These are phyloP conservation scores for Meloidogyne exigua DNA, from an alignment of 1,140 invertebrate species.

Conservation along the genomic window DNA sequence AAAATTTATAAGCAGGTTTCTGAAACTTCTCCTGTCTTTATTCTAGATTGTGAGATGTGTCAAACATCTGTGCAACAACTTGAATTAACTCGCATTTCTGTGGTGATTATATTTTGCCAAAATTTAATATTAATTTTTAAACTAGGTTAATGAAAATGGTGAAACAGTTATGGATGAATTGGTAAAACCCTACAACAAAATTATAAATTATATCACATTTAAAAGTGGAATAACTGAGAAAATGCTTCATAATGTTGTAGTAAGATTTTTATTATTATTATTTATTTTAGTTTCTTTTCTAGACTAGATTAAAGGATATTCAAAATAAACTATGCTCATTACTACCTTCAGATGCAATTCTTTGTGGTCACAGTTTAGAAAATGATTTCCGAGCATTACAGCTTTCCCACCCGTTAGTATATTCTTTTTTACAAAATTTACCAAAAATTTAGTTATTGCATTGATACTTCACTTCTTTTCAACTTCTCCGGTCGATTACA, in stretches of 20 bases:
- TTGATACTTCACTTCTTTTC: slow-evolving; percentile 33
- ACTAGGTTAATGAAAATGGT: slow-evolving; percentile 35
- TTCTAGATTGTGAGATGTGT: slow-evolving; percentile 41
- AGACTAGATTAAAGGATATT: slow-evolving; percentile 30
- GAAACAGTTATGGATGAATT: slow-evolving; percentile 31
- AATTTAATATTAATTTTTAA: neutral
- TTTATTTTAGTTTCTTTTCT: neutral
- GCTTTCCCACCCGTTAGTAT: slow-evolving; percentile 34
- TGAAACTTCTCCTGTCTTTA: slow-evolving; percentile 31
- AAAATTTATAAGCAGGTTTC: slow-evolving; percentile 17
- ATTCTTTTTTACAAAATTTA: neutral
- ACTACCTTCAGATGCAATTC: slow-evolving; percentile 29
- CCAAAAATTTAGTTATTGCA: slow-evolving; percentile 39
- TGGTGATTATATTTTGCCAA: slow-evolving; percentile 5
- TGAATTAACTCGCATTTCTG: slow-evolving; percentile 36
- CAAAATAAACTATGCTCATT: slow-evolving; percentile 20
- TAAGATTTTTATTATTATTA: slow-evolving; percentile 13
- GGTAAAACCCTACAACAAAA: slow-evolving; percentile 40
- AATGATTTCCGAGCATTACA: slow-evolving; percentile 32
- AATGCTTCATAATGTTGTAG: slow-evolving; percentile 18
- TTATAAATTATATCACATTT: slow-evolving; percentile 32
- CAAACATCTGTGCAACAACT: slow-evolving; percentile 20
- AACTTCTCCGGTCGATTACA: slow-evolving; percentile 32
- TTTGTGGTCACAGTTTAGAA: slow-evolving; percentile 38
- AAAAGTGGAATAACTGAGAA: slow-evolving; percentile 39